These are phyloP conservation scores for Naso thynnoides DNA, from an alignment of 2,797 vertebrate genomes.

Conservation along the genomic window DNA sequence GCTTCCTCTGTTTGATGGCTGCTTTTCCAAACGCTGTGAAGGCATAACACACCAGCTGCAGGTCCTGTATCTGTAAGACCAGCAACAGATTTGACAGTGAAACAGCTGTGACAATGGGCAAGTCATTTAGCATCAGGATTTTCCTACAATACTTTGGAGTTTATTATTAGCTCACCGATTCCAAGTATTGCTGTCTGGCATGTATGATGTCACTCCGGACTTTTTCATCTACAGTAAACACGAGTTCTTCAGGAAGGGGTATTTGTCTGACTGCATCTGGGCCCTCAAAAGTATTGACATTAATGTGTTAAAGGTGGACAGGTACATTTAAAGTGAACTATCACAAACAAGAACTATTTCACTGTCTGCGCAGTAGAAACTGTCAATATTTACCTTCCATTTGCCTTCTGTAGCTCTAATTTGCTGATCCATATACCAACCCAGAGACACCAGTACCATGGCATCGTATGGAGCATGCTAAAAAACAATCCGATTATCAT, in stretches of 20 bases:
- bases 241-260: slow-evolving; percentile 89
- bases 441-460: slow-evolving; percentile 91
- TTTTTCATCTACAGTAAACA: slow-evolving; percentile 91
- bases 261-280: slow-evolving; percentile 85
- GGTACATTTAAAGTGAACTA: not conserved
- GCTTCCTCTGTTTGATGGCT: slow-evolving; percentile 86
- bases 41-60: slow-evolving; percentile 87
- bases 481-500: slow-evolving; percentile 57
- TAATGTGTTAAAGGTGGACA: slow-evolving; percentile 1
- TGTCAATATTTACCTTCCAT: slow-evolving; percentile 90
- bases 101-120: not conserved
- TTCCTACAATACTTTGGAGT: not conserved
- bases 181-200: slow-evolving; percentile 87
- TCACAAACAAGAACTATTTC: not conserved
- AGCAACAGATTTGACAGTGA: slow-evolving; percentile 25
- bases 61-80: slow-evolving; percentile 84
- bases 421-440: slow-evolving; percentile 87
- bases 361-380: not conserved
- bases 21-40: slow-evolving; percentile 95
- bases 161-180: slow-evolving; percentile 81
- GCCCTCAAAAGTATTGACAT: slow-evolving; percentile 79
- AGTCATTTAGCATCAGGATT: not conserved
- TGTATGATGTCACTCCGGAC: slow-evolving; percentile 79
- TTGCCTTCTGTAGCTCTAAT: slow-evolving; percentile 87
- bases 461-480: slow-evolving; percentile 95